Evolutionary conservation across 2,888 invertebrate species (phyloP), one percentile per base, ranked within the genome.

Genomic region (Synanthedon formicaeformis): DNA sequence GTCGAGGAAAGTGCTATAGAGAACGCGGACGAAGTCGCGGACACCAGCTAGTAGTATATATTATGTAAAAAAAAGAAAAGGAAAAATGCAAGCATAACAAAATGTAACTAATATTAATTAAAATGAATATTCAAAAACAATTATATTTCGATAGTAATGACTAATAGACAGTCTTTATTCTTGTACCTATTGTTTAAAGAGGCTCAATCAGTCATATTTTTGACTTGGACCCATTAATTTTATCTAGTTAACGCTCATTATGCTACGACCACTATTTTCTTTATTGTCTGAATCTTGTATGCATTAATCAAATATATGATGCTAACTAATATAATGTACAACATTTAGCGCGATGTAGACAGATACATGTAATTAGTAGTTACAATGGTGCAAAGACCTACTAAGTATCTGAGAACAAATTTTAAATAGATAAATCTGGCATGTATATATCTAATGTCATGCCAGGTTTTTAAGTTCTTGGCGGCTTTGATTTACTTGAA

Each of bases 161-260:
- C 49, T 56, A 56, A 56, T 52, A 55, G 54, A 48, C 45, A 55
- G 50, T 51, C 13, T 50, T 40, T 34, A 45, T 45, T 45, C 13
- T 13, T 13, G 45, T 45, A 13, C n/a, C 45, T 45, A 56, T 56
- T 56, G 52, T 61, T 62, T 50, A 50, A 16, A 13, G 34, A 50
- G n/a, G 11, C 64, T 66, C 65, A 67, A 69, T 72, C 69, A 67
- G 68, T 69, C 67, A 67, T 66, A 60, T 76, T 70, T 71, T 59
- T 56, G 59, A 60, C 63, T 62, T 60, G 56, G 56, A 59, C 62
- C 69, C 74, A 78, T 80, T 79, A 76, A 80, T 78, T 78, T 73
- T 74, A 73, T 71, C 69, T 73, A 71, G 69, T 78, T 74, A 77
- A 72, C 75, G 77, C 75, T 79, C 75, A 75, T 79, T 81, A 80